A percentile compares a stretch with the other conserved stretches of the same genome.
These are phyloP conservation scores for Anas platyrhynchos DNA, from an alignment of 2,113 vertebrate genomes.

Conservation along the genomic window DNA sequence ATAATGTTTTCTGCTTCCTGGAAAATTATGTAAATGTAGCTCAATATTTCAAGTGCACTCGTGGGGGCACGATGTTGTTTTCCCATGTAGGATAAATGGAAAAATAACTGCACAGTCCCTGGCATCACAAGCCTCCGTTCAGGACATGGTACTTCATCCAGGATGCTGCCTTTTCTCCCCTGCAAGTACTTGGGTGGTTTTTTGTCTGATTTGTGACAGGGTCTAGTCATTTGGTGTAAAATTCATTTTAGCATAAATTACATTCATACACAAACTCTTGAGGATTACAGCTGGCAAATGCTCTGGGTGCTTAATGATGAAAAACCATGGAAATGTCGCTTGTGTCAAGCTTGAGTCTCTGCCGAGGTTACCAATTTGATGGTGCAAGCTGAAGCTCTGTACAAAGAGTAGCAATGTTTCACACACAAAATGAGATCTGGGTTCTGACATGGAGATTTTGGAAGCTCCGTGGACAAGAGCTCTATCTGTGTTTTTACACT, in stretches of 20 bases:
- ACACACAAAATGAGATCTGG: not conserved
- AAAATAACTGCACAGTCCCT: not conserved
- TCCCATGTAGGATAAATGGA: not conserved
- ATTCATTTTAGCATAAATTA: not conserved
- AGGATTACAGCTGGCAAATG: not conserved
- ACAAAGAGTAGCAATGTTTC: not conserved
- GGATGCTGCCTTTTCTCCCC: not conserved
- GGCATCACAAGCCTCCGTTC: not conserved
- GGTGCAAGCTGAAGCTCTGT: not conserved
- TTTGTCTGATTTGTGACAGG: not conserved
- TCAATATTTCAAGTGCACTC: not conserved
- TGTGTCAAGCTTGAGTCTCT: not conserved
- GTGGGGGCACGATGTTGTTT: not conserved
- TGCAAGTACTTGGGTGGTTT: not conserved
- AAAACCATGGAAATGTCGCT: not conserved
- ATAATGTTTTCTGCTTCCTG: not conserved
- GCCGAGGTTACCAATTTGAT: not conserved
- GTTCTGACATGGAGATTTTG: not conserved
- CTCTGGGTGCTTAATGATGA: not conserved
- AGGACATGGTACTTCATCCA: not conserved
- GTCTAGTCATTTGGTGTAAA: not conserved
- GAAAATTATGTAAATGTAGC: not conserved
- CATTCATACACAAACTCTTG: not conserved
- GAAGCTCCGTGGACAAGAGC: not conserved
- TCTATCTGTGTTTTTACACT: not conserved